Conservation (phyloP, 2,797 vertebrate genomes). For the Ispidina picta region DNA sequence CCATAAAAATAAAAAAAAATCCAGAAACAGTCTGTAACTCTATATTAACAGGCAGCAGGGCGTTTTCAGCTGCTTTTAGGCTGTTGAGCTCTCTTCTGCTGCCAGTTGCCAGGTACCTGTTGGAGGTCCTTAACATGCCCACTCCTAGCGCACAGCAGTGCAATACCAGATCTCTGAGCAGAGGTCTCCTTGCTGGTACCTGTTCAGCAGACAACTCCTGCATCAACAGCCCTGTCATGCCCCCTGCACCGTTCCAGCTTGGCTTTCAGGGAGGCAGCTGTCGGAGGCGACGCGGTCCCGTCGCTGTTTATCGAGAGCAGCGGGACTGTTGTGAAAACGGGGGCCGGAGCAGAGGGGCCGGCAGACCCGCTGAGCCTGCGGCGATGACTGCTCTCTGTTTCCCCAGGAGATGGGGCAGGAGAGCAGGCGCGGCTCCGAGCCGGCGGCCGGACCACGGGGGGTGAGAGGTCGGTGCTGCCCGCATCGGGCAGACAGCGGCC, state of each 20-base stretch:
- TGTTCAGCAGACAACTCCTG: not conserved
- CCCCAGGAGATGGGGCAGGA: constrained; percentile 15
- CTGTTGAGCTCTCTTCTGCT: not conserved
- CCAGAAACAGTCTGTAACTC: not conserved
- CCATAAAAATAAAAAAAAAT: too few relatives aligned
- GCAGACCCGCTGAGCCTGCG: not conserved
- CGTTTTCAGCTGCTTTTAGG: not conserved
- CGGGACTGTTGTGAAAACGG: not conserved
- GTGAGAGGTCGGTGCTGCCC: not conserved
- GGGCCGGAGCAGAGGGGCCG: not conserved
- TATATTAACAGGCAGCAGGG: not conserved
- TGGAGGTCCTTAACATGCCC: not conserved
- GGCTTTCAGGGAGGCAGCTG: not conserved
- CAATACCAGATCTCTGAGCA: rapidly evolving
- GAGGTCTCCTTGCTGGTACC: not conserved
- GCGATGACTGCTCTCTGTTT: not conserved
- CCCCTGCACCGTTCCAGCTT: not conserved
- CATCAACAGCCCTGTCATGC: not conserved
- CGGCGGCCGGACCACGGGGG: not conserved
- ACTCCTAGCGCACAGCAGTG: not conserved
- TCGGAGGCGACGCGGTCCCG: not conserved
- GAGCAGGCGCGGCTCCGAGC: not conserved
- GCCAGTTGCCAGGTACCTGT: not conserved
- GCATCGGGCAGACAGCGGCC: not conserved
- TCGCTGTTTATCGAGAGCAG: not conserved